Evolutionary conservation across 2,797 vertebrate genomes (phyloP).

Genomic region (Anolis apletophallus): DNA sequence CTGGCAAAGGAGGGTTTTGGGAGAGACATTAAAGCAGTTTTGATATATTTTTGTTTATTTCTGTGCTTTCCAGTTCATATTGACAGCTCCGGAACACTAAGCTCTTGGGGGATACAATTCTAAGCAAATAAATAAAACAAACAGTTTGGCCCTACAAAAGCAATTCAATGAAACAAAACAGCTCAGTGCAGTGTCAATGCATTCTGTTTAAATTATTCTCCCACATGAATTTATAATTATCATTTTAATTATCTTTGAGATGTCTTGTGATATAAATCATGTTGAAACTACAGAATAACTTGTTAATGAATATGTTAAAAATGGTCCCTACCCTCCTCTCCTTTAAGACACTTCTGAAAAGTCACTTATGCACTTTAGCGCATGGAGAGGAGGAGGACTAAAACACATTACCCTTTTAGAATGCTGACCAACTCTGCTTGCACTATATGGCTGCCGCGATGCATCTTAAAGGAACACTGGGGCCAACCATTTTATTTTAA

Average conservation of each 20-base stretch:
- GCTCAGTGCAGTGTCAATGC: not conserved
- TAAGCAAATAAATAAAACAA: not conserved
- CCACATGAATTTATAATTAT: not conserved
- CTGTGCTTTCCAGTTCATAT: not conserved
- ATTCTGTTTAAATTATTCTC: not conserved
- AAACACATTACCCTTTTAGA: too few relatives aligned
- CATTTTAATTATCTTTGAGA: not conserved
- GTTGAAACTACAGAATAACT: not conserved
- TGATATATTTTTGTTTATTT: slow-evolving; percentile 4
- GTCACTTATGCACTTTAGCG: too few relatives aligned
- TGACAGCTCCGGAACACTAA: not conserved
- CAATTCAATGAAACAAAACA: not conserved
- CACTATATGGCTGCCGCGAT: too few relatives aligned
- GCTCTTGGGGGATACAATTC: not conserved
- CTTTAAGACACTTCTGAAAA: too few relatives aligned
- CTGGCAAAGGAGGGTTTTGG: not conserved
- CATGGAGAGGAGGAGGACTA: too few relatives aligned
- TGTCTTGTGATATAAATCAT: not conserved
- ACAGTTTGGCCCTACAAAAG: not conserved
- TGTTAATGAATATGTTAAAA: too few relatives aligned
- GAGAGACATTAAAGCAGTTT: not conserved
- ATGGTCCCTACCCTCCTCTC: too few relatives aligned
- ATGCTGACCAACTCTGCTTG: too few relatives aligned
- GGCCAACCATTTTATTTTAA: too few relatives aligned
- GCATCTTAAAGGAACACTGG: too few relatives aligned